Evolutionary conservation across 1,140 invertebrate genomes (phyloP).

Genomic region (Drosophila hydei): DNA sequence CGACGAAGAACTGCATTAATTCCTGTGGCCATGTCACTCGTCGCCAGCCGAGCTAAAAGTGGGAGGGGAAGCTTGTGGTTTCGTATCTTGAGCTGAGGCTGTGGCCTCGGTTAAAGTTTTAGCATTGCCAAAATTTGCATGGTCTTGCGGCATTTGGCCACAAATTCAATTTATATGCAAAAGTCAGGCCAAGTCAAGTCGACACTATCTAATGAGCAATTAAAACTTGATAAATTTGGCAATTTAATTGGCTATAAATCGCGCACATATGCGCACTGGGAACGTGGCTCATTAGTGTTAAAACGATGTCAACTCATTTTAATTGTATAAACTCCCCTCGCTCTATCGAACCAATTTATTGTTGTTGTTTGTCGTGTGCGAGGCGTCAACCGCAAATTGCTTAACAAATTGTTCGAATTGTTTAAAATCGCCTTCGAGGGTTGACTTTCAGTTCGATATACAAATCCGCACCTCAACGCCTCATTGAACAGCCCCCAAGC

Average conservation of each 20-base stretch:
- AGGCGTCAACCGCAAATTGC: constrained; percentile 69
- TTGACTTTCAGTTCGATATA: constrained; percentile 12
- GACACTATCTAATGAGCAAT: constrained; percentile 65
- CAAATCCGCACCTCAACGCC: constrained; percentile 52
- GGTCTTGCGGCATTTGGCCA: constrained; percentile 46
- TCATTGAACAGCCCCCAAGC: constrained; percentile 64
- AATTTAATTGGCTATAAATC: constrained; percentile 29
- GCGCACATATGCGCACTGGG: constrained; percentile 31
- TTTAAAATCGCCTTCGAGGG: constrained; percentile 71
- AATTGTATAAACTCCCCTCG: constrained; percentile 19
- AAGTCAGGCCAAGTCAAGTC: constrained; percentile 7
- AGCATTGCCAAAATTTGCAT: constrained; percentile 54
- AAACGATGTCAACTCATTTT: constrained; percentile 42
- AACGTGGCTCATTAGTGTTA: constrained; percentile 43
- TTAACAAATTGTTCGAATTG: constrained; percentile 75
- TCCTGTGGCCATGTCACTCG: constrained; percentile 37
- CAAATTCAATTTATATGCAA: constrained; percentile 66
- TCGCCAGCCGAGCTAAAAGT: neutral
- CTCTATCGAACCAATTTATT: constrained; percentile 60
- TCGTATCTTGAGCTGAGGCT: constrained; percentile 22
- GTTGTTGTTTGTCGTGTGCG: constrained; percentile 68
- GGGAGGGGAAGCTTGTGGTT: constrained; percentile 3
- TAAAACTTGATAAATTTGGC: constrained; percentile 51
- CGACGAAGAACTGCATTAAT: constrained; percentile 59
- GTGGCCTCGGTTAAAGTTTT: constrained; percentile 32